Evolutionary conservation across 1,140 invertebrate species (phyloP), one percentile per base, ranked within the genome.

Genomic region (Hyphantria cunea): DNA sequence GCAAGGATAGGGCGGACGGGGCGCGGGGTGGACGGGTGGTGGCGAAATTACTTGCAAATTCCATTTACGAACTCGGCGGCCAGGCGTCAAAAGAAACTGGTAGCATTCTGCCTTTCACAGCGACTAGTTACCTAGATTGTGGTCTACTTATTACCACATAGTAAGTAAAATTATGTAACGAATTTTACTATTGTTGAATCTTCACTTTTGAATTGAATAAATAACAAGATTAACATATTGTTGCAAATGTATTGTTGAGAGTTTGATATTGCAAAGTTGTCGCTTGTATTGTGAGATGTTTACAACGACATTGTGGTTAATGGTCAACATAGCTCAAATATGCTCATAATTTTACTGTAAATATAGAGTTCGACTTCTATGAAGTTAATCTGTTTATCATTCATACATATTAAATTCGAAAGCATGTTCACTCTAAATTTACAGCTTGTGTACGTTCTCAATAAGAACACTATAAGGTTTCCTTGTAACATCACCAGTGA

Each of bases 1-100:
- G 78, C 83, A 85, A 79, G 70, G 70, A 56, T 41, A 54, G 74
- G 64, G 72, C 70, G 72, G 74, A 70, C 63, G 78, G 63, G 37
- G 69, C 71, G 64, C 39, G 49, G 49, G 55, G 66, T 66, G 65
- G 58, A 62, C 54, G 74, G 76, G 64, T 74, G 75, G 76, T 67
- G 75, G 74, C 70, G 74, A 82, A 86, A 88, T 90, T 88, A 90
- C 84, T 90, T 88, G 84, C 82, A 88, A 88, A 88, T 90, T 88
- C 82, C 83, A 90, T 90, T 90, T 90, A 82, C 84, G 65, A 78
- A 85, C 67, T 82, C 78, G 66, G 70, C 70, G 72, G 67, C 70
- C 72, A 82, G 67, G 59, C 74, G 72, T 73, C 75, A 80, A 76
- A 82, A 81, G 76, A 77, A 80, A 73, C 75, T 34, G 69, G 60